phyloP scores from a whole-genome alignment of 2,888 invertebrate genomes.

The Nycteola revayana region DNA sequence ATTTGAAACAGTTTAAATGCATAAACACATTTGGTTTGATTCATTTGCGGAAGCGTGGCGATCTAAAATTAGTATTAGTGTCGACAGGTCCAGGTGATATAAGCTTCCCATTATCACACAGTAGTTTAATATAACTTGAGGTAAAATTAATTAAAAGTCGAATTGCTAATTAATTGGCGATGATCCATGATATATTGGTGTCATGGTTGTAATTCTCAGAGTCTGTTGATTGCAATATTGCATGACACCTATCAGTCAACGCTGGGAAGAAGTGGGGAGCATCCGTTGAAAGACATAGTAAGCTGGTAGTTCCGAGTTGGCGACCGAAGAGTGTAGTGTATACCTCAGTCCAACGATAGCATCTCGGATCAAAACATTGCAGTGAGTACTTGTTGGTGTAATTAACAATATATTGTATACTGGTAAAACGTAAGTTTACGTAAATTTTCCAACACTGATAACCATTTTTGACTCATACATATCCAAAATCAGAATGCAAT shows the following conservation, averaged over 20 bases:
- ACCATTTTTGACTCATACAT: too few species aligned
- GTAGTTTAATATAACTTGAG: background rate
- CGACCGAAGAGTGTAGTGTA: constrained; percentile 35
- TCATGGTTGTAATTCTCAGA: constrained; percentile 55
- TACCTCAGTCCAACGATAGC: constrained; percentile 28
- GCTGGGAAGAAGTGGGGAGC: constrained; percentile 43
- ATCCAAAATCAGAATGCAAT: too few species aligned
- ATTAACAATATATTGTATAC: too few species aligned
- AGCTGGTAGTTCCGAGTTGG: constrained; percentile 57
- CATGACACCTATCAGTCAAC: constrained; percentile 59
- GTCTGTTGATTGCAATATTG: constrained; percentile 47
- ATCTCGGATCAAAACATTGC: too few species aligned
- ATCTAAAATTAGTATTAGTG: constrained; percentile 11
- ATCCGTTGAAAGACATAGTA: constrained; percentile 46
- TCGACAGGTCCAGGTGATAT: background rate
- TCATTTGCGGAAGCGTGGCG: constrained; percentile 17
- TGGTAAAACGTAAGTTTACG: too few species aligned
- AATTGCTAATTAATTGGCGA: constrained; percentile 48
- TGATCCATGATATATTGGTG: constrained; percentile 53
- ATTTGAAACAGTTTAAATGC: constrained; percentile 36
- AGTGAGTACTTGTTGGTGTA: too few species aligned
- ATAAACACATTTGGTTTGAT: constrained; percentile 24
- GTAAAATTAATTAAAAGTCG: constrained; percentile 18
- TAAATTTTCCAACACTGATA: too few species aligned
- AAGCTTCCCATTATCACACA: too few species aligned